Evolutionary conservation across 1,140 invertebrate genomes (phyloP).

Genomic region (Stegodyphus dumicola): DNA sequence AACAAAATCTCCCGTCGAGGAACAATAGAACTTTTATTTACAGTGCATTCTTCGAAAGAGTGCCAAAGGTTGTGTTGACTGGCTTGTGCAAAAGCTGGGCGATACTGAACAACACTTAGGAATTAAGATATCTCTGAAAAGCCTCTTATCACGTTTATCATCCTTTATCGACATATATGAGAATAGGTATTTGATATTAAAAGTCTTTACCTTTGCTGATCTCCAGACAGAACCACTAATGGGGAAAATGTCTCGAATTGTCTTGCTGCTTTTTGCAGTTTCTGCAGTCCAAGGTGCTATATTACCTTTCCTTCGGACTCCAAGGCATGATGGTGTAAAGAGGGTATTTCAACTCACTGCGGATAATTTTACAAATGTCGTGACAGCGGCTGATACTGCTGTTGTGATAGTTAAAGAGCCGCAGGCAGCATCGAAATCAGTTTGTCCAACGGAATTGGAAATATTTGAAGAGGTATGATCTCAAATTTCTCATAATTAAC

Average conservation of each 20-base stretch:
- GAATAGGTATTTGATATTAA: too few species aligned
- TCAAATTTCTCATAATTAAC: too few species aligned
- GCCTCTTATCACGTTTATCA: too few species aligned
- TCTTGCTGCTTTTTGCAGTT: neutral
- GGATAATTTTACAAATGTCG: slow-evolving; percentile 52
- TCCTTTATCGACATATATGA: too few species aligned
- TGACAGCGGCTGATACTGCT: slow-evolving; percentile 42
- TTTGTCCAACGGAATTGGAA: slow-evolving; percentile 44
- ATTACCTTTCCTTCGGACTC: slow-evolving; percentile 46
- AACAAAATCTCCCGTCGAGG: neutral
- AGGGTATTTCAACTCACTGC: slow-evolving; percentile 42
- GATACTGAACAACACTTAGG: too few species aligned
- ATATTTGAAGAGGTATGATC: slow-evolving; percentile 46
- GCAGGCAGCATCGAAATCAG: neutral
- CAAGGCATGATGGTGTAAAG: slow-evolving; percentile 55
- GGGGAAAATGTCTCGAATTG: neutral
- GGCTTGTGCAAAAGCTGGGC: too few species aligned
- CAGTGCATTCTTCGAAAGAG: neutral
- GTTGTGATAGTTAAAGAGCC: slow-evolving; percentile 41
- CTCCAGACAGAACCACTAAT: neutral
- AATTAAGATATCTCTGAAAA: too few species aligned
- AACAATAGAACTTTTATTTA: slow-evolving; percentile 3
- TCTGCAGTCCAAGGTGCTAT: neutral
- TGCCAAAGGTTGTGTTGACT: slow-evolving; percentile 22
- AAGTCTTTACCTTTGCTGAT: too few species aligned